These are phyloP conservation scores for Ptilorrhoa leucosticta DNA, from an alignment of 2,113 vertebrate species.

Conservation along the genomic window DNA sequence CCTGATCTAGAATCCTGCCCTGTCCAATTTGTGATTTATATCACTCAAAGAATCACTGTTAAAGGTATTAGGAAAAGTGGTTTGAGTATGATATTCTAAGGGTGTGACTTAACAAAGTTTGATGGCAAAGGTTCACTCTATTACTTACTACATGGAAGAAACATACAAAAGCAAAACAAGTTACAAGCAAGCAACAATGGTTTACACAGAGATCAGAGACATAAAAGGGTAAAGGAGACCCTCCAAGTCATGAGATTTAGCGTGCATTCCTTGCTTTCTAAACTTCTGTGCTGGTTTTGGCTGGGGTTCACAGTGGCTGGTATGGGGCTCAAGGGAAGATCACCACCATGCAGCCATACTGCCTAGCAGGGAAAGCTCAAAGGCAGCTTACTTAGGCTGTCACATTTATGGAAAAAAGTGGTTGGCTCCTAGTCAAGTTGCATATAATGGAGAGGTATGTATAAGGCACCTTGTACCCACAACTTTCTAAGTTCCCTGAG, in stretches of 20 bases:
- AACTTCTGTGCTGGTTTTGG: background rate
- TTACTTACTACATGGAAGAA: background rate
- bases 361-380: background rate
- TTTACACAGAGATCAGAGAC: background rate
- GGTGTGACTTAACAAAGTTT: background rate
- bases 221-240: background rate
- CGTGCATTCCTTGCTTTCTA: background rate
- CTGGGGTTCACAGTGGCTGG: background rate
- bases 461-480: background rate
- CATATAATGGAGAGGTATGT: background rate
- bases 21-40: background rate
- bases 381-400: background rate
- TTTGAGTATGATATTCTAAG: background rate
- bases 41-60: background rate
- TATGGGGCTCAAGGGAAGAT: background rate
- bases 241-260: background rate
- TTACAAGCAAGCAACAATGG: background rate
- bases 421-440: background rate
- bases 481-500: background rate
- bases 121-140: background rate
- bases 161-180: background rate
- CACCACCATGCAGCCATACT: background rate
- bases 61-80: background rate
- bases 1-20: background rate
- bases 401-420: background rate